phyloP scores from a whole-genome alignment of 2,888 invertebrate genomes.

The Eupithecia tripunctaria region DNA sequence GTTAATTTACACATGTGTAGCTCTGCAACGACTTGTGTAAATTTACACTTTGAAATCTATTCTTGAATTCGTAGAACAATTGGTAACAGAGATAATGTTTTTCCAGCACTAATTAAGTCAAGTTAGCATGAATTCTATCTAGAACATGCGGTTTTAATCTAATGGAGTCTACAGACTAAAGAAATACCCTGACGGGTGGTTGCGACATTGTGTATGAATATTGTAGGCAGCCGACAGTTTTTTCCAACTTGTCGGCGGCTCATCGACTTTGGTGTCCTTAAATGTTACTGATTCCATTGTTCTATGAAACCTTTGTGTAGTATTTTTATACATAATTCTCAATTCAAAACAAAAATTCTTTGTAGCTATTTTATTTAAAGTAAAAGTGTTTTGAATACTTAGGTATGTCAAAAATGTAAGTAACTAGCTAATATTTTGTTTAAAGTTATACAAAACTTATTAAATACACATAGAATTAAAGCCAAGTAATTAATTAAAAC shows the following conservation, averaged over 20 bases:
- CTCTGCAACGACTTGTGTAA: background rate
- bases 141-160: background rate
- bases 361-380: background rate
- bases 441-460: background rate
- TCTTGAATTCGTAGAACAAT: background rate
- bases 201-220: background rate
- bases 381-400: background rate
- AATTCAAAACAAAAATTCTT: too few species aligned
- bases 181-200: background rate
- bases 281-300: background rate
- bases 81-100: background rate
- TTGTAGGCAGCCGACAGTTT: background rate
- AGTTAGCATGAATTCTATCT: conserved; percentile 20
- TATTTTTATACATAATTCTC: too few species aligned
- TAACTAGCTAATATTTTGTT: too few species aligned
- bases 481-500: conserved; percentile 32
- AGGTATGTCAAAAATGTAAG: too few species aligned
- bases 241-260: background rate
- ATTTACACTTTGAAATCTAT: background rate
- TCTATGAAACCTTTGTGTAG: too few species aligned
- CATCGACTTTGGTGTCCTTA: too few species aligned
- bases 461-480: conserved; percentile 11
- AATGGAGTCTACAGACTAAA: background rate
- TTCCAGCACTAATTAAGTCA: conserved; percentile 1
- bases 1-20: background rate